Base-by-base conservation (phyloP, 2,888 invertebrate species). In the Erebia aethiops region DNA sequence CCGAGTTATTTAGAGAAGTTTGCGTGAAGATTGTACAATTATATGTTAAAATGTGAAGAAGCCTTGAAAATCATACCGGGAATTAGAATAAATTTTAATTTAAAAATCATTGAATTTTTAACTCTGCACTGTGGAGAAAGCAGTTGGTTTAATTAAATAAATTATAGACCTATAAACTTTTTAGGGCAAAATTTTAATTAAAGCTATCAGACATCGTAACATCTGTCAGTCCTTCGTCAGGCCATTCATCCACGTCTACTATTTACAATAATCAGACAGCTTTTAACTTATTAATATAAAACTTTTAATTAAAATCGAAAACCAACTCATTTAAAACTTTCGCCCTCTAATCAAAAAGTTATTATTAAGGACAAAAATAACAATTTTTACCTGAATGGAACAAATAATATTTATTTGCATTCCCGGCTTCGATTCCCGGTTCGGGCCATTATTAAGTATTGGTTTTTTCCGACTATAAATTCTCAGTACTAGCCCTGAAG, bases 191-290 rank as follows among this genome's bases (percentile, higher is more conserved):
- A 62, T 62, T 62, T 46, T 62, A 62, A 62, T 62, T 62, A 62
- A 26, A 49, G 49, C 56, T 21, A 49, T 62, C 49, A 62, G 21
- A 62, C 62, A 49, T 49, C 49, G 8, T 1, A 49, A 62, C 62
- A 62, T 21, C 62, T 62, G 49, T 49, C 62, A 62, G 62, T 49
- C 62, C 62, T 49, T 62, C 46, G 21, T 62, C 62, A 49, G 21
- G 16, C 11, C 13, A 14, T 43, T 61, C 11, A 46, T 62, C 46
- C 46, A 21, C 49, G 18, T 62, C 62, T 49, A 62, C 21, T 62
- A 49, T 49, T 46, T 21, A 49, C 21, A 21, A 21, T 21, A 18
- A 52, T 62, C 26, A 13, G 21, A 26, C 56, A 14, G 7, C 21
- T 13, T 4, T 26, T 57, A 57, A 21, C 21, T 54, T 16, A 52